Percentiles rank a stretch among this genome's conserved stretches.
phyloP scores from a whole-genome alignment of 2,888 invertebrate genomes.

The Lasioglossum calceatum region DNA sequence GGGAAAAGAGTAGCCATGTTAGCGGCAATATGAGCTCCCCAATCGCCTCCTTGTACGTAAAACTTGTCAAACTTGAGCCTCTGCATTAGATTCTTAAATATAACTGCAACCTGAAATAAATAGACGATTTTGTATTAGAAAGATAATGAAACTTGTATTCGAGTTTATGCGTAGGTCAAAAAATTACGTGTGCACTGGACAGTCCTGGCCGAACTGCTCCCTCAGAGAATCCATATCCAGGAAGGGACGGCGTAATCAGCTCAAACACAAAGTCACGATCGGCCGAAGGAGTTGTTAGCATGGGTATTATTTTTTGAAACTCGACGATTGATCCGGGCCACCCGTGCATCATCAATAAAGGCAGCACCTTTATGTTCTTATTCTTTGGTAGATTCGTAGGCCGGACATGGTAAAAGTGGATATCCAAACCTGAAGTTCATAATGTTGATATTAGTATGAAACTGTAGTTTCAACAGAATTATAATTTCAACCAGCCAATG shows the following conservation, averaged over 20 bases:
- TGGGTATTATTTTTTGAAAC: constrained; percentile 91
- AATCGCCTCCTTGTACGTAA: constrained; percentile 88
- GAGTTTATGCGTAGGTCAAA: not conserved
- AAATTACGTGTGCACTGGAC: constrained; percentile 74
- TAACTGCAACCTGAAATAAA: constrained; percentile 79
- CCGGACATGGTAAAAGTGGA: constrained; percentile 91
- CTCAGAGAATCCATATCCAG: constrained; percentile 90
- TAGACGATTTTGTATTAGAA: not conserved
- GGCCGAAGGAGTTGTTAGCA: constrained; percentile 86
- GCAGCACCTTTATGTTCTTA: constrained; percentile 86
- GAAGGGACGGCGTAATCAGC: constrained; percentile 88
- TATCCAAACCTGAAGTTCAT: constrained; percentile 85
- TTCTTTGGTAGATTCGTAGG: constrained; percentile 83
- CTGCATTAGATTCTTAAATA: constrained; percentile 86
- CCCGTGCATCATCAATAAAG: constrained; percentile 91
- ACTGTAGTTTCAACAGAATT: too few species aligned
- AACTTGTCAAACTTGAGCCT: constrained; percentile 86
- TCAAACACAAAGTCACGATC: constrained; percentile 88
- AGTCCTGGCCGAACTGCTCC: constrained; percentile 85
- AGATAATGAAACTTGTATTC: constrained; percentile 71
- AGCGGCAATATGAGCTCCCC: constrained; percentile 86
- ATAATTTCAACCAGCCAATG: too few species aligned
- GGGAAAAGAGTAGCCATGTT: constrained; percentile 85
- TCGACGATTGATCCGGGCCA: constrained; percentile 95
- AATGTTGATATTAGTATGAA: not conserved